Conservation (phyloP, 2,797 vertebrate species). For the Micromesistius poutassou region DNA sequence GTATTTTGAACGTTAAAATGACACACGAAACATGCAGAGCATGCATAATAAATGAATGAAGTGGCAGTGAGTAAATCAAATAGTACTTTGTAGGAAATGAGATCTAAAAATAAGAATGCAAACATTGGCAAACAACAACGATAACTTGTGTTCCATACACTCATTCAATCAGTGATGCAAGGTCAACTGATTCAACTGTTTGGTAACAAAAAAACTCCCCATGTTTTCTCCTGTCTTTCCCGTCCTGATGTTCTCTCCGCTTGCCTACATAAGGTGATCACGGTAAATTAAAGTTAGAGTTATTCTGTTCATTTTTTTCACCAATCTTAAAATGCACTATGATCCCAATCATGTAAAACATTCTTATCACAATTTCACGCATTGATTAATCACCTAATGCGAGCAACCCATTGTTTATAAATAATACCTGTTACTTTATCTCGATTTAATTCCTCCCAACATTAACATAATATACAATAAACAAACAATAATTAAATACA, state of each 20-base stretch:
- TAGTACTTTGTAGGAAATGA: too few species aligned
- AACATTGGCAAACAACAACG: too few species aligned
- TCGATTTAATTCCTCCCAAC: not conserved
- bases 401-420: not conserved
- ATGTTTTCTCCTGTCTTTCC: slow-evolving; percentile 30
- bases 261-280: slow-evolving; percentile 63
- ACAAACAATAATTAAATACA: slow-evolving; percentile 3
- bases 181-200: not conserved
- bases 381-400: not conserved
- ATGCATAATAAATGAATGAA: too few species aligned
- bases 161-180: too few species aligned
- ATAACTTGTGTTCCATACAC: too few species aligned
- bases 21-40: too few species aligned
- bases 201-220: slow-evolving; percentile 28
- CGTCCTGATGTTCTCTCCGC: slow-evolving; percentile 37
- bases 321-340: not conserved
- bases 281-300: slow-evolving; percentile 52
- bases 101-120: too few species aligned
- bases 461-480: not conserved
- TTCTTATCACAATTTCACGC: not conserved
- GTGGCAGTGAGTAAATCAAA: too few species aligned
- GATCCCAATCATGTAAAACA: slow-evolving; percentile 19
- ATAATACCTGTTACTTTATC: not conserved
- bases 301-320: slow-evolving; percentile 17
- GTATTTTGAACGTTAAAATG: too few species aligned